phyloP scores from a whole-genome alignment of 2,113 vertebrate species.

The Propithecus coquereli region DNA sequence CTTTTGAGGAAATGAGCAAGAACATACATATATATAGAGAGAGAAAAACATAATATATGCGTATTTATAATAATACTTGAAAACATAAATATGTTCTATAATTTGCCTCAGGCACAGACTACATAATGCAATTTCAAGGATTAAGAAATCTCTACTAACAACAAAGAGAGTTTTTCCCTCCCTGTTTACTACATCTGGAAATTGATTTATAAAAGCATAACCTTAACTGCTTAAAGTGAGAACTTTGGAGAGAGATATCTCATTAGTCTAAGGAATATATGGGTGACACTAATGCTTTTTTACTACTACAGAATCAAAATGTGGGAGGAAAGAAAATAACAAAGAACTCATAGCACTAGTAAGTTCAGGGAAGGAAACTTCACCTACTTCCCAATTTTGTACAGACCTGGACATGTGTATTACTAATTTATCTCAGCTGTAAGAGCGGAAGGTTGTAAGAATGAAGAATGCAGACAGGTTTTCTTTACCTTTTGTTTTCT shows the following conservation, averaged over 20 bases:
- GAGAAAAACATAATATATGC: neutral
- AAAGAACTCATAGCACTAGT: neutral
- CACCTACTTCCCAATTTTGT: neutral
- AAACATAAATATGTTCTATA: neutral
- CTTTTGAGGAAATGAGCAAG: neutral
- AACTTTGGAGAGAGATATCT: neutral
- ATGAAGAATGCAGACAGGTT: neutral
- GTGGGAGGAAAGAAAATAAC: neutral
- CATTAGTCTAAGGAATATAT: neutral
- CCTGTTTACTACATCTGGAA: neutral
- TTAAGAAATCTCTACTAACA: neutral
- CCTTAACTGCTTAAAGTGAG: neutral
- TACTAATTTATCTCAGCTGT: neutral
- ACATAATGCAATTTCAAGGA: neutral
- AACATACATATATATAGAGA: neutral
- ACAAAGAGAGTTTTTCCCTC: neutral
- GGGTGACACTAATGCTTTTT: neutral
- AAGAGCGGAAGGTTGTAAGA: neutral
- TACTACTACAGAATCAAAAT: neutral
- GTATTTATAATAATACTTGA: neutral
- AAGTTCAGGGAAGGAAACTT: neutral
- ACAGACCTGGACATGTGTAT: neutral
- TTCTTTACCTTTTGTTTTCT: neutral
- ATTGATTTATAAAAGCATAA: neutral
- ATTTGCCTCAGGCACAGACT: neutral